Base-by-base conservation (phyloP, 2,797 vertebrate species). In the Pagetopsis macropterus region DNA sequence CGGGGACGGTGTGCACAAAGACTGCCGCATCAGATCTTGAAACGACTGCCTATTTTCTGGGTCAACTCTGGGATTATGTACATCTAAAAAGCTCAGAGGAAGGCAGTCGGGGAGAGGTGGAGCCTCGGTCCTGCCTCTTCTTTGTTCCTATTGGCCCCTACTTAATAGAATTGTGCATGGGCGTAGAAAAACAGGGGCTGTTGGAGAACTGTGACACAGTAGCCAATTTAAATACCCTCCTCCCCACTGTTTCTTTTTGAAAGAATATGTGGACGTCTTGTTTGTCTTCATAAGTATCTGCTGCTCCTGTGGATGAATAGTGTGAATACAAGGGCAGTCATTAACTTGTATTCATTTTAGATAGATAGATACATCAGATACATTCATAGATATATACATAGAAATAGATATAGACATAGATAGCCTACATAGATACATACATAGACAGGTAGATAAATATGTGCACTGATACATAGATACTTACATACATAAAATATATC, bases 1-100 rank as follows among this genome's bases (percentile, higher is more conserved):
- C 84, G 56, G 72, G 89, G 79, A 86, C 88, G 85, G 87, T 82
- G 82, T 78, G 90, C 91, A 93, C 91, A 93, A 94, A 93, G 91
- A 89, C 90, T 88, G 86, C 90, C 78, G 92, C 93, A 91, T 93
- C 91, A 91, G 89, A 94, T 93, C 92, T 94, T 92, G 90, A 92
- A 94, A 92, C 90, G 93, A 91, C 92, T 92, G 93, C 89, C 92
- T 94, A 78, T 93, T 95, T 94, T 94, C 93, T 94, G 94, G 94
- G 94, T 95, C 94, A 95, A 93, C 93, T 93, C 92, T 78, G 92
- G 92, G 91, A 93, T 94, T 94, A 95, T 95, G 94, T 94, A 93
- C 92, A 94, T 94, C 75, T 93, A 89, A 93, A 93, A 93, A 84
- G 87, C 91, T 93, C 83, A 80, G 93, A 91, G 90, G 90, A 87